These are phyloP conservation scores for Uromys caudimaculatus DNA, from an alignment of 2,797 vertebrate species.

Conservation along the genomic window DNA sequence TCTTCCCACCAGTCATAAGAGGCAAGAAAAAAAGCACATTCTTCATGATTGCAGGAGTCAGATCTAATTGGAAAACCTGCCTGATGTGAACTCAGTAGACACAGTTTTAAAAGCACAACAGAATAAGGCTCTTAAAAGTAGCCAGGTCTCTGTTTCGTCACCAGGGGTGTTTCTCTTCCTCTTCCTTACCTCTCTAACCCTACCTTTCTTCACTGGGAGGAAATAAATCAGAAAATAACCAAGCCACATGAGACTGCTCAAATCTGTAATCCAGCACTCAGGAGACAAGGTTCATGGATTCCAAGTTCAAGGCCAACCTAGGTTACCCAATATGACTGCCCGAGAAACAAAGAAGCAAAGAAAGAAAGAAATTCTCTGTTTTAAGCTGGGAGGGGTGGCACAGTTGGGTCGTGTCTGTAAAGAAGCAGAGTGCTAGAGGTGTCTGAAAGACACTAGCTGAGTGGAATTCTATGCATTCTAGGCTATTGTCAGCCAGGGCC, in stretches of 20 bases:
- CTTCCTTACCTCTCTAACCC: not conserved
- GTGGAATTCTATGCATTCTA: not conserved
- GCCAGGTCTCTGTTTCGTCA: not conserved
- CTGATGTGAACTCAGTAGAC: not conserved
- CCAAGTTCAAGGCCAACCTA: not conserved
- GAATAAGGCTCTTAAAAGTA: not conserved
- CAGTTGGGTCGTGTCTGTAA: not conserved
- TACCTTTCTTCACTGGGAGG: constrained; percentile 2
- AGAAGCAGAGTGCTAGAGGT: not conserved
- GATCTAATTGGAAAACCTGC: not conserved
- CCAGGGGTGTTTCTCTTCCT: not conserved
- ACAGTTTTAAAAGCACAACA: not conserved
- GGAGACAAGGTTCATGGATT: not conserved
- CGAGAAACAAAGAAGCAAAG: not conserved
- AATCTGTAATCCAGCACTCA: not conserved
- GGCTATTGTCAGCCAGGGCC: not conserved
- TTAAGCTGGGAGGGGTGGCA: not conserved
- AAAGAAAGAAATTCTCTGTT: no score
- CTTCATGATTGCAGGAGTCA: not conserved
- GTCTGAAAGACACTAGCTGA: not conserved
- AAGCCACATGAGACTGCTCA: no score
- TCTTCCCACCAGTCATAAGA: not conserved
- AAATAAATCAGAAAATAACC: constrained; percentile 26
- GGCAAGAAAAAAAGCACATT: not conserved
- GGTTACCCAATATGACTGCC: not conserved